Percentiles rank a stretch among this genome's conserved stretches.
Conservation (phyloP, 2,888 invertebrate species). For the Penaeus monodon region DNA sequence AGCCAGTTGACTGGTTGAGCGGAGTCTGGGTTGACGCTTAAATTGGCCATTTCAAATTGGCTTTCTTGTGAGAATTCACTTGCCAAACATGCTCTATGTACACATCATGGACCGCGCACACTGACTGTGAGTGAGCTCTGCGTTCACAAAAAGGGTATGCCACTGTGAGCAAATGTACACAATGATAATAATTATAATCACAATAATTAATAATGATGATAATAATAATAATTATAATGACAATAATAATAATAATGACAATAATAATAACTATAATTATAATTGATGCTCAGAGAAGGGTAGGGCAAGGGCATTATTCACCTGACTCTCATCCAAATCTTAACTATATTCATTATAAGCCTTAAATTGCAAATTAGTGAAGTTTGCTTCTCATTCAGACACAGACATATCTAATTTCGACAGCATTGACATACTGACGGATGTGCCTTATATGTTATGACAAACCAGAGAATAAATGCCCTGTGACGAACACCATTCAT, state of each 20-base stretch:
- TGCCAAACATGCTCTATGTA: slow-evolving; percentile 19
- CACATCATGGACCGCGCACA: slow-evolving; percentile 55
- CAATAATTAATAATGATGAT: slow-evolving; percentile 16
- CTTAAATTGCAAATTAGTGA: slow-evolving; percentile 6
- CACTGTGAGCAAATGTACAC: slow-evolving; percentile 54
- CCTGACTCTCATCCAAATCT: slow-evolving; percentile 43
- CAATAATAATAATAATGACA: too few relatives aligned
- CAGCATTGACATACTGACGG: slow-evolving; percentile 9
- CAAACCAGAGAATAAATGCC: slow-evolving; percentile 44
- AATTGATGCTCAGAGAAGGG: too few relatives aligned
- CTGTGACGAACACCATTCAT: slow-evolving; percentile 34
- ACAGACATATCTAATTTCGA: neutral
- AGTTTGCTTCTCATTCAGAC: too few relatives aligned
- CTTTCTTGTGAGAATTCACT: too few relatives aligned
- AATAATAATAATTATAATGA: too few relatives aligned
- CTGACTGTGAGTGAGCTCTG: slow-evolving; percentile 55
- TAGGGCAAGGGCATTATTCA: slow-evolving; percentile 51
- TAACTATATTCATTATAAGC: slow-evolving; percentile 12
- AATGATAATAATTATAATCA: slow-evolving; percentile 32
- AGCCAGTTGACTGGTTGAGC: too few relatives aligned
- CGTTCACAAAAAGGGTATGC: slow-evolving; percentile 56
- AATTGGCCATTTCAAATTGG: too few relatives aligned
- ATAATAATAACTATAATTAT: too few relatives aligned
- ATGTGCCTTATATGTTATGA: neutral
- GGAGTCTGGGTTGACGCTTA: too few relatives aligned